Conservation (phyloP, 2,797 vertebrate genomes). For the Bradypodion pumilum region DNA sequence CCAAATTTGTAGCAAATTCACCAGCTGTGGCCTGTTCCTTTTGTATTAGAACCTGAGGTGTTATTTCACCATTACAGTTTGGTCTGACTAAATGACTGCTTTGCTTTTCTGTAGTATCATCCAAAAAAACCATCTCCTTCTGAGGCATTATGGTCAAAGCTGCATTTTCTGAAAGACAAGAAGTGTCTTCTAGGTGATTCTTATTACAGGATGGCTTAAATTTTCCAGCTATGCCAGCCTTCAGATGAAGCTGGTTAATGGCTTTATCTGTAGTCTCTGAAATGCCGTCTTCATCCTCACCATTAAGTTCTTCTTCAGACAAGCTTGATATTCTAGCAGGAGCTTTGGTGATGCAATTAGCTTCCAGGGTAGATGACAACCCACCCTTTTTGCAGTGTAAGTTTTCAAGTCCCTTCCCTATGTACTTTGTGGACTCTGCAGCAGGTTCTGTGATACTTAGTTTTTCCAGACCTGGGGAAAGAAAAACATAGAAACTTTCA, state of each 20-base stretch:
- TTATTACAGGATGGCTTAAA: slow-evolving; percentile 13
- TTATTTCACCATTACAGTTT: slow-evolving; percentile 28
- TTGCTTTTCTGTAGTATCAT: neutral
- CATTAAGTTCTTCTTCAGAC: slow-evolving; percentile 59
- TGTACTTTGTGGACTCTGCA: slow-evolving; percentile 68
- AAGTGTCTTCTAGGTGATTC: slow-evolving; percentile 19
- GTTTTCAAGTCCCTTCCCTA: slow-evolving; percentile 75
- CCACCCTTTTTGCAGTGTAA: slow-evolving; percentile 73
- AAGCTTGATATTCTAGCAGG: slow-evolving; percentile 27
- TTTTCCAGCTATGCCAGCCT: slow-evolving; percentile 45
- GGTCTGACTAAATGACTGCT: neutral
- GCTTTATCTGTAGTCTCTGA: slow-evolving; percentile 47
- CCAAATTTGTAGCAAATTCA: slow-evolving; percentile 91
- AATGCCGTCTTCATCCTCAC: slow-evolving; percentile 62
- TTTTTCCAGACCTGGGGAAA: slow-evolving; percentile 81
- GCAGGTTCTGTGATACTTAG: slow-evolving; percentile 68
- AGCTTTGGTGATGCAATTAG: slow-evolving; percentile 48
- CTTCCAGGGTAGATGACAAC: slow-evolving; percentile 54
- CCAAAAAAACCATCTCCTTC: slow-evolving; percentile 35
- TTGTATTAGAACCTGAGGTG: slow-evolving; percentile 44
- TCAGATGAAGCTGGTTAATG: slow-evolving; percentile 48
- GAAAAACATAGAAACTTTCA: slow-evolving; percentile 48
- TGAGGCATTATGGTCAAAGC: slow-evolving; percentile 51
- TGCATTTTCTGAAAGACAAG: slow-evolving; percentile 31
- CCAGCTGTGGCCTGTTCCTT: slow-evolving; percentile 81